phyloP scores from a whole-genome alignment of 2,797 vertebrate genomes.

The Argya squamiceps region DNA sequence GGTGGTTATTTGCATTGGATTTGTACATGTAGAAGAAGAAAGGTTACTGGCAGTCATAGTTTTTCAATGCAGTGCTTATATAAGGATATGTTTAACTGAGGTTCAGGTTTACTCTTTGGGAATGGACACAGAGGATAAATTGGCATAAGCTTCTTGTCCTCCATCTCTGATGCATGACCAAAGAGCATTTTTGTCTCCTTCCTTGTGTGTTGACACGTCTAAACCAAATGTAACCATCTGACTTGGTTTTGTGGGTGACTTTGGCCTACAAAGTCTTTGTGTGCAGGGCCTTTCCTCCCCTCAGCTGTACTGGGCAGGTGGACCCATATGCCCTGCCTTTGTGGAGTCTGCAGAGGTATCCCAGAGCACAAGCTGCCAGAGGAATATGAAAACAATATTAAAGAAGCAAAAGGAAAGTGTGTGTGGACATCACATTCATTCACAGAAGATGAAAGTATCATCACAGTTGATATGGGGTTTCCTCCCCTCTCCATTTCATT shows the following conservation, averaged over 20 bases:
- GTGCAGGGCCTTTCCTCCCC: background rate
- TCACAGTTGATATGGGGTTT: background rate
- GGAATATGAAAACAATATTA: background rate
- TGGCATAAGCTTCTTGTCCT: background rate
- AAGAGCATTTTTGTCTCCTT: background rate
- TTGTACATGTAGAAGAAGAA: background rate
- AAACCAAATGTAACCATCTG: background rate
- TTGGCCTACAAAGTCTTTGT: background rate
- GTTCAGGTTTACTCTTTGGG: background rate
- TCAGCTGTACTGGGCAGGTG: background rate
- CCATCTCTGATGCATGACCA: background rate
- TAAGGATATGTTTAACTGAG: background rate
- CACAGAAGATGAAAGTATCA: background rate
- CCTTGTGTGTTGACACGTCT: background rate
- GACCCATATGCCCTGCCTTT: background rate
- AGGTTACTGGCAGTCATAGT: background rate
- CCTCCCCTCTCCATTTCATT: background rate
- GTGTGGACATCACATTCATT: background rate
- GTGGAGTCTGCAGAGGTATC: background rate
- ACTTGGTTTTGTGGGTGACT: background rate
- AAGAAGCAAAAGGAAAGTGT: background rate
- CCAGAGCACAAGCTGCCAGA: background rate
- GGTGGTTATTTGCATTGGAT: constrained; percentile 22
- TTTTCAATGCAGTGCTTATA: background rate
- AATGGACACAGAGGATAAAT: background rate